Base-by-base conservation (phyloP, 2,797 vertebrate genomes). In the Propithecus perrieri region DNA sequence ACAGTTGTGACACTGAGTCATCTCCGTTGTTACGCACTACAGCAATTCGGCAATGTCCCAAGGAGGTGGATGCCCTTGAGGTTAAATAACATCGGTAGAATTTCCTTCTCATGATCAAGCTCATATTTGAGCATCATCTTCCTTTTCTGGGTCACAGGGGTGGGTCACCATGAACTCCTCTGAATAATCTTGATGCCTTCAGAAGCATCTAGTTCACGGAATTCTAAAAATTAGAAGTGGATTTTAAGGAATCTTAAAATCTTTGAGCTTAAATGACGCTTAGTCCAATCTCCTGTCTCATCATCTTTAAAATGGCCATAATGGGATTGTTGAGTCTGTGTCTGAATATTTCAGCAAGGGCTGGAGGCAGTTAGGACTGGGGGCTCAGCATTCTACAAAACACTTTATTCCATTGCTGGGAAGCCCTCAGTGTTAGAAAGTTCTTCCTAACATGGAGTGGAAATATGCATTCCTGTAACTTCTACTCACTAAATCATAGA, bases 221-320 rank as follows among this genome's bases (percentile, higher is more conserved):
- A 55, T 55, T 94, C 69, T 30, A 38, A 84, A 95, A 80, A 57
- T 88, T 57, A 78, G 67, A 53, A 41, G 6, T 81, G 61, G 69
- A 28, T 91, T 85, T 71, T 53, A 65, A 84, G 89, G 72, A 88
- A 74, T 85, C 55, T 84, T 81, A 41, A 91, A 59, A 43, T 76
- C 41, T 90, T 94, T 94, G 55, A 50, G 4, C 95, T 94, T 90
- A 87, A 95, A 41, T 89, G 30, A 1, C 8, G 10, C 38, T 78
- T 61, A 72, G 20, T 59, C 26, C 22, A 72, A 67, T 9, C 75
- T 95, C 35, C 30, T 74, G 48, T 30, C 15, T 88, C 28, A 17
- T 48, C 1, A 35, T 92, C 55, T 65, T 87, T 35, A 61, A 85
- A 89, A 84, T 81, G 41, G 5, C 17, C 38, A 14, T 48, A 28